Evolutionary conservation across 2,797 vertebrate species (phyloP).

Genomic region (Alosa sapidissima): DNA sequence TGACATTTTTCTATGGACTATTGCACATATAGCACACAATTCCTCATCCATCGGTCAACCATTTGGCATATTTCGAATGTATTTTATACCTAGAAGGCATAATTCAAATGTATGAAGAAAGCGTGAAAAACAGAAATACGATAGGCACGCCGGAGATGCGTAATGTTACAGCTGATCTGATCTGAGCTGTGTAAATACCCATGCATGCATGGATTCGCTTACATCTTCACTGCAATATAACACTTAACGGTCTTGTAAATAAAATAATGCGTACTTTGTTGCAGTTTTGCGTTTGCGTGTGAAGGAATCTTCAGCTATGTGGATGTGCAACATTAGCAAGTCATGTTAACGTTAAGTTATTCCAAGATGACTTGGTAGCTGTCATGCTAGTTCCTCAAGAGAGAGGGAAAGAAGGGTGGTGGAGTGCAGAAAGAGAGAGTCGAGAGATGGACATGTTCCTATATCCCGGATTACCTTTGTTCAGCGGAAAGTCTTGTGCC

Average conservation of each 20-base stretch:
- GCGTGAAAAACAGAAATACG: not conserved
- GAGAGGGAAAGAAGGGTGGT: constrained; percentile 25
- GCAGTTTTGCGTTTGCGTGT: not conserved
- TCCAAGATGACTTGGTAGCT: constrained; percentile 29
- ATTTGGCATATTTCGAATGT: not conserved
- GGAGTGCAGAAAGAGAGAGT: constrained; percentile 12
- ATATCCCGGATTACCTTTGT: constrained; percentile 27
- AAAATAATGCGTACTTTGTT: not conserved
- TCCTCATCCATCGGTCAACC: not conserved
- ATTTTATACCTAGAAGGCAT: not conserved
- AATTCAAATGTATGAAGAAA: not conserved
- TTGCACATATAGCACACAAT: not conserved
- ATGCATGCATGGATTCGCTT: not conserved
- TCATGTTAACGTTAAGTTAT: not conserved
- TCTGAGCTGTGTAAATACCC: not conserved
- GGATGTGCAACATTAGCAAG: not conserved
- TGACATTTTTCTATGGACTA: not conserved
- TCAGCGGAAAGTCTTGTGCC: constrained; percentile 1
- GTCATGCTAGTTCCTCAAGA: constrained; percentile 42
- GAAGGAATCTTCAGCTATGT: not conserved
- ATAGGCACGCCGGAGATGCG: not conserved
- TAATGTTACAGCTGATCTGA: not conserved
- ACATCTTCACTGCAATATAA: not conserved
- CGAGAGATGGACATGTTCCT: constrained; percentile 6
- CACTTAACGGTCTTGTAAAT: not conserved